These are phyloP conservation scores for Chloromyia formosa DNA, from an alignment of 2,888 invertebrate genomes.

Conservation along the genomic window DNA sequence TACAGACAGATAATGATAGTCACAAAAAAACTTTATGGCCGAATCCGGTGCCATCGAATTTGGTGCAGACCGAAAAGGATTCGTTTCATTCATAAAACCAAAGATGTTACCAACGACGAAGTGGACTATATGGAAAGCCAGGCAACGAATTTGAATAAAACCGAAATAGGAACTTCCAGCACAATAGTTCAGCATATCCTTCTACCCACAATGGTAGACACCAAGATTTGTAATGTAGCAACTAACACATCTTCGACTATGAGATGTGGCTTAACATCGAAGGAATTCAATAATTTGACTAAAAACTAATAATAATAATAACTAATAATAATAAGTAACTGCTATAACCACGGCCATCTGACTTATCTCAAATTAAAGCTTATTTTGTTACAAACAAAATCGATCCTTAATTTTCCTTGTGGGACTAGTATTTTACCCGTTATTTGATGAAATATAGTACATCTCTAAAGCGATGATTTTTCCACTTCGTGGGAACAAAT, in stretches of 20 bases:
- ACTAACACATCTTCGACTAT: slow-evolving; percentile 55
- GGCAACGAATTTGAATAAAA: slow-evolving; percentile 16
- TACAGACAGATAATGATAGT: slow-evolving; percentile 35
- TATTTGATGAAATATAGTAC: no score
- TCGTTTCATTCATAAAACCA: slow-evolving; percentile 48
- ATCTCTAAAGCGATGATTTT: no score
- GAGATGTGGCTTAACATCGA: slow-evolving; percentile 56
- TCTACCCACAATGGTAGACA: slow-evolving; percentile 56
- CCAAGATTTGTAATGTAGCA: slow-evolving; percentile 57
- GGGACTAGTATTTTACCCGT: no score
- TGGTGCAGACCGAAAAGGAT: slow-evolving; percentile 47
- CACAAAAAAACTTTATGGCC: slow-evolving; percentile 48
- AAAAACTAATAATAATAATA: no score
- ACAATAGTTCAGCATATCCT: slow-evolving; percentile 48
- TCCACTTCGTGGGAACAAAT: no score
- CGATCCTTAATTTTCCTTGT: no score
- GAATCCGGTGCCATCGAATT: slow-evolving; percentile 49
- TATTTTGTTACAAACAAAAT: no score
- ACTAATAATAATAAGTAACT: no score
- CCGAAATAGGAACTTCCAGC: no score
- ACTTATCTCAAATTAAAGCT: no score
- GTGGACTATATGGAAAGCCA: slow-evolving; percentile 48
- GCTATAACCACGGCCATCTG: no score
- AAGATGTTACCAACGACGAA: slow-evolving; percentile 52
- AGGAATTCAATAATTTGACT: slow-evolving; percentile 56